phyloP scores from a whole-genome alignment of 2,113 vertebrate genomes.

The Semnornis frantzii region DNA sequence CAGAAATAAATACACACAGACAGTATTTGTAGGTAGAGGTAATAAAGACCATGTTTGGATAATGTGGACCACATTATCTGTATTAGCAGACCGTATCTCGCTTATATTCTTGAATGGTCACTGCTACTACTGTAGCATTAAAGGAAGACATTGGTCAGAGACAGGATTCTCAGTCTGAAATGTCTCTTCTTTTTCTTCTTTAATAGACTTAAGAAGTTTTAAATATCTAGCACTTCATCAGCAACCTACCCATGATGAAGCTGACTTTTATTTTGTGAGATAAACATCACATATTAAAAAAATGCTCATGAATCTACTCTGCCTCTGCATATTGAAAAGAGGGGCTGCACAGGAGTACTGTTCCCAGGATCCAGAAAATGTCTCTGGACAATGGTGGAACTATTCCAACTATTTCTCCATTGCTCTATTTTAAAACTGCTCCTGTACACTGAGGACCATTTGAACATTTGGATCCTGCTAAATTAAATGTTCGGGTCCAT shows the following conservation, averaged over 20 bases:
- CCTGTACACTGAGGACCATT: not conserved
- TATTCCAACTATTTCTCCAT: not conserved
- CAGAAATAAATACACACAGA: not conserved
- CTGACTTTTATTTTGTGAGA: not conserved
- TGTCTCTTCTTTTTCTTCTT: not conserved
- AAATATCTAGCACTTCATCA: not conserved
- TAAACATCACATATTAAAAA: not conserved
- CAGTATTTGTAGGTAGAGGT: not conserved
- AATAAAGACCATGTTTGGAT: slow-evolving; percentile 12
- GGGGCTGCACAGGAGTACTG: not conserved
- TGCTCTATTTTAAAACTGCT: not conserved
- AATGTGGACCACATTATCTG: not conserved
- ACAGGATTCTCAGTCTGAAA: not conserved
- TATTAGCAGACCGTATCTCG: not conserved
- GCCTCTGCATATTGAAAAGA: not conserved
- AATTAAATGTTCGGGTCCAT: not conserved
- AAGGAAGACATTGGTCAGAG: not conserved
- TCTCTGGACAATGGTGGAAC: not conserved
- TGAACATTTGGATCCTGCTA: not conserved
- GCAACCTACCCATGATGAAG: not conserved
- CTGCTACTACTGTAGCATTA: not conserved
- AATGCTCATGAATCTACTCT: not conserved
- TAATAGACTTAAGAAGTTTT: not conserved
- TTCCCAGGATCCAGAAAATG: not conserved
- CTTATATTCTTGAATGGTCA: not conserved